Evolutionary conservation across 2,113 vertebrate genomes (phyloP).

Genomic region (Mungos mungo): DNA sequence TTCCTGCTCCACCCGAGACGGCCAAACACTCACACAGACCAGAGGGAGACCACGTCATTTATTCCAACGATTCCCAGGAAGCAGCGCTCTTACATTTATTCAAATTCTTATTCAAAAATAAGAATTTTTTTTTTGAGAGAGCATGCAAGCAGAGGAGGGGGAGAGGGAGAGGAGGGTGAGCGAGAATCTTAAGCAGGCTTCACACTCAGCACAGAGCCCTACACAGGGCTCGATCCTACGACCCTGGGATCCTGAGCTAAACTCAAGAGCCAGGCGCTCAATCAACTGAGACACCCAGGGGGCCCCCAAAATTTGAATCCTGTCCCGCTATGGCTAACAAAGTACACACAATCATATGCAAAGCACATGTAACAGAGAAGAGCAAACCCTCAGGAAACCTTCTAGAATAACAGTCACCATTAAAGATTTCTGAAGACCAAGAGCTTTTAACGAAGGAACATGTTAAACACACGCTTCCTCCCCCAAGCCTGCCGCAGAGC

Average conservation of each 20-base stretch:
- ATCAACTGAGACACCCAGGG: too few species aligned
- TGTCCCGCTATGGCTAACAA: neutral
- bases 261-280: too few species aligned
- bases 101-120: neutral
- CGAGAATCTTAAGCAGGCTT: too few species aligned
- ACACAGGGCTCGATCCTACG: too few species aligned
- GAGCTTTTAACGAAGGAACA: fast-evolving
- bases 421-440: neutral
- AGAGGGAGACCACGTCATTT: neutral
- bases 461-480: fast-evolving
- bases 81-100: neutral
- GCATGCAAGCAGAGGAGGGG: too few species aligned
- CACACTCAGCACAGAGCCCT: too few species aligned
- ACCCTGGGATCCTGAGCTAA: too few species aligned
- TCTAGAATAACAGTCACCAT: neutral
- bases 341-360: neutral
- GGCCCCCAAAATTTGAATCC: neutral
- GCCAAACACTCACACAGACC: too few species aligned
- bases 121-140: neutral
- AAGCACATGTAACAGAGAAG: neutral
- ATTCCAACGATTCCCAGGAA: neutral
- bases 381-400: neutral
- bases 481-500: fast-evolving
- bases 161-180: too few species aligned
- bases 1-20: neutral